phyloP scores from a whole-genome alignment of 2,888 invertebrate genomes.

The Belgica antarctica region DNA sequence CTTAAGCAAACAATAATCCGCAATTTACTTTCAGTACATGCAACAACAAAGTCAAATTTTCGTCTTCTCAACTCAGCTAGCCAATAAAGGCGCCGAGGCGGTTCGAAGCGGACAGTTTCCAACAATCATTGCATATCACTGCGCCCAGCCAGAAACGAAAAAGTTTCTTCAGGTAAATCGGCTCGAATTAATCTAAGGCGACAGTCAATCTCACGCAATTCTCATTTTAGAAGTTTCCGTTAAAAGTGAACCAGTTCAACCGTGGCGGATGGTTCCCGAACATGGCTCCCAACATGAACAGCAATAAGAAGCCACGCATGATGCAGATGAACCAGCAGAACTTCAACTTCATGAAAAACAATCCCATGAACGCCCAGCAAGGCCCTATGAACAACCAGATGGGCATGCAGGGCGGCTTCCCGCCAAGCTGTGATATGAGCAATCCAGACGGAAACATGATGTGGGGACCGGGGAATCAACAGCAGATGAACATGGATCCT shows the following conservation, averaged over 20 bases:
- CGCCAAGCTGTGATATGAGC: conserved; percentile 39
- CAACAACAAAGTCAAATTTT: conserved; percentile 98
- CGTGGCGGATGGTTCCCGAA: conserved; percentile 62
- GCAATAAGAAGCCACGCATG: conserved; percentile 44
- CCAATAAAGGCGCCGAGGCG: conserved; percentile 92
- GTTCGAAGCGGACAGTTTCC: conserved; percentile 86
- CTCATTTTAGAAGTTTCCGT: conserved; percentile 79
- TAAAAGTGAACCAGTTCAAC: conserved; percentile 83
- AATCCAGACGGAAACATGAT: conserved; percentile 40
- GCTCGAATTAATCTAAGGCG: not conserved
- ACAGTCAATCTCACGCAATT: conserved; percentile 41
- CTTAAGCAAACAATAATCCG: not conserved
- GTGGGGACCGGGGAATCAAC: conserved; percentile 49
- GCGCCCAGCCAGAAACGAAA: conserved; percentile 92
- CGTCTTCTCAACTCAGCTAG: conserved; percentile 91
- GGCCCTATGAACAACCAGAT: conserved; percentile 42
- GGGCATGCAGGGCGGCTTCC: conserved; percentile 37
- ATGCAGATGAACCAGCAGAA: conserved; percentile 45
- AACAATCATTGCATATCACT: conserved; percentile 91
- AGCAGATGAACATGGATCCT: conserved; percentile 53
- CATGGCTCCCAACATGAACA: conserved; percentile 23
- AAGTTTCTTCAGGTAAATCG: conserved; percentile 79
- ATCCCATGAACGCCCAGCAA: conserved; percentile 53
- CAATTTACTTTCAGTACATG: conserved; percentile 63
- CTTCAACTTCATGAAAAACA: conserved; percentile 60